Percentiles rank a stretch among this genome's conserved stretches.
Evolutionary conservation across 2,113 vertebrate genomes (phyloP).

Genomic region (Protobothrops flavoviridis): DNA sequence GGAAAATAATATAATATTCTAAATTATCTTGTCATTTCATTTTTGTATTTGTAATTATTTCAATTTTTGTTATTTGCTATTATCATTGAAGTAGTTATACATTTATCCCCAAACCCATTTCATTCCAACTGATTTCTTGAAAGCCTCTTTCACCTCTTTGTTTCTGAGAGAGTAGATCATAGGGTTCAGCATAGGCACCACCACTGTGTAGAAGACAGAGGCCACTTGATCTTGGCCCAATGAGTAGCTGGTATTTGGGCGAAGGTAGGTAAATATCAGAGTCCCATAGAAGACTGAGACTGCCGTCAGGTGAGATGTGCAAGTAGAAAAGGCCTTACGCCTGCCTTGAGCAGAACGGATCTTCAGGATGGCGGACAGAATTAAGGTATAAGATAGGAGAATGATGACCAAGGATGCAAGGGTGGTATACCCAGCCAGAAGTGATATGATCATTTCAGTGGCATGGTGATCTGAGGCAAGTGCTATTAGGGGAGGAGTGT

Average conservation of each 20-base stretch:
- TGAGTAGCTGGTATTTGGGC: slow-evolving; percentile 7
- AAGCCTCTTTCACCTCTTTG: slow-evolving; percentile 21
- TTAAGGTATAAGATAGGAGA: slow-evolving; percentile 11
- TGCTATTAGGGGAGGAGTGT: not conserved
- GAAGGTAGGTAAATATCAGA: slow-evolving; percentile 25
- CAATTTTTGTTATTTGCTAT: not conserved
- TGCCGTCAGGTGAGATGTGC: slow-evolving; percentile 12
- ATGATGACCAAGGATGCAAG: slow-evolving; percentile 5
- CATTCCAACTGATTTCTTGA: not conserved
- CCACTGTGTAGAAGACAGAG: slow-evolving; percentile 19
- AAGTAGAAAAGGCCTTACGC: slow-evolving; percentile 20
- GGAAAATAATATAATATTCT: not conserved
- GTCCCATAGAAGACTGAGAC: slow-evolving; percentile 20
- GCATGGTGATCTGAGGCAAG: not conserved
- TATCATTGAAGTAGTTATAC: not conserved
- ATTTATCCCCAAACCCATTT: not conserved
- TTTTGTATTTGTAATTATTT: not conserved
- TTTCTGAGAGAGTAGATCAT: slow-evolving; percentile 20
- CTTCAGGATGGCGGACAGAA: slow-evolving; percentile 13
- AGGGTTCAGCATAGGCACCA: slow-evolving; percentile 25
- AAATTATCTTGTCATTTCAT: not conserved
- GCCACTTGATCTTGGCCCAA: slow-evolving; percentile 14
- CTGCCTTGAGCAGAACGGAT: slow-evolving; percentile 18
- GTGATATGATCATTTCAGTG: slow-evolving; percentile 11
- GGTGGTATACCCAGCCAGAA: slow-evolving; percentile 11